Percentiles rank a stretch among this genome's conserved stretches.
Evolutionary conservation across 2,113 vertebrate species (phyloP).

Genomic region (Bufo bufo): DNA sequence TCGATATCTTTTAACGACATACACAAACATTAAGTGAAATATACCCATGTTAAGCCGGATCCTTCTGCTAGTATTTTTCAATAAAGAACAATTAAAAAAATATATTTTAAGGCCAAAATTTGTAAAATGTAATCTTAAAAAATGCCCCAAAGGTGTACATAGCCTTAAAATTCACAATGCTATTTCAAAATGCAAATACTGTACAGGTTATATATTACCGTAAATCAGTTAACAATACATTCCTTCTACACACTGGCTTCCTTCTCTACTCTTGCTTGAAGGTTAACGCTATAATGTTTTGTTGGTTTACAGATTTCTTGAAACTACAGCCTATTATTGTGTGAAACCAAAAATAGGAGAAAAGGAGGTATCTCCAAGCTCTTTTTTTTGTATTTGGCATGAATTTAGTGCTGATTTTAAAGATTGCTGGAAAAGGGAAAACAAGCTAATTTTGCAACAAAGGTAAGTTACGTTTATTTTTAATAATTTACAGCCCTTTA

Average conservation of each 20-base stretch:
- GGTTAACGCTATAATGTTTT: not conserved
- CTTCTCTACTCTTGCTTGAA: not conserved
- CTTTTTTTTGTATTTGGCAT: slow-evolving; percentile 93
- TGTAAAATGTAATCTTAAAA: too few relatives aligned
- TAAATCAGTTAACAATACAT: not conserved
- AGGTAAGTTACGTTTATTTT: slow-evolving; percentile 74
- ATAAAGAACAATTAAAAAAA: too few relatives aligned
- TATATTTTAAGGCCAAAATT: too few relatives aligned
- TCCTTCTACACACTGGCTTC: not conserved
- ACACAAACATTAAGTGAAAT: too few relatives aligned
- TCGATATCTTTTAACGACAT: too few relatives aligned
- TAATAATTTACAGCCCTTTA: not conserved
- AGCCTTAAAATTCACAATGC: too few relatives aligned
- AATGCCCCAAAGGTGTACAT: too few relatives aligned
- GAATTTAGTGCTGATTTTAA: slow-evolving; percentile 98
- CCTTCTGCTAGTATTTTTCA: too few relatives aligned
- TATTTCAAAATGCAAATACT: too few relatives aligned
- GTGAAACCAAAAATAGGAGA: slow-evolving; percentile 93
- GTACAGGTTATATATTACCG: too few relatives aligned
- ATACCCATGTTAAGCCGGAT: too few relatives aligned
- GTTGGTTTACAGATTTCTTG: slow-evolving; percentile 85
- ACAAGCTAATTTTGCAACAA: slow-evolving; percentile 92
- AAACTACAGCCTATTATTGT: slow-evolving; percentile 88
- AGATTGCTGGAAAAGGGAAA: slow-evolving; percentile 97
- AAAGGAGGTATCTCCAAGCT: slow-evolving; percentile 91